Evolutionary conservation across 2,113 vertebrate genomes (phyloP), one percentile per base, ranked within the genome.

Genomic region (Tragelaphus buxtoni): DNA sequence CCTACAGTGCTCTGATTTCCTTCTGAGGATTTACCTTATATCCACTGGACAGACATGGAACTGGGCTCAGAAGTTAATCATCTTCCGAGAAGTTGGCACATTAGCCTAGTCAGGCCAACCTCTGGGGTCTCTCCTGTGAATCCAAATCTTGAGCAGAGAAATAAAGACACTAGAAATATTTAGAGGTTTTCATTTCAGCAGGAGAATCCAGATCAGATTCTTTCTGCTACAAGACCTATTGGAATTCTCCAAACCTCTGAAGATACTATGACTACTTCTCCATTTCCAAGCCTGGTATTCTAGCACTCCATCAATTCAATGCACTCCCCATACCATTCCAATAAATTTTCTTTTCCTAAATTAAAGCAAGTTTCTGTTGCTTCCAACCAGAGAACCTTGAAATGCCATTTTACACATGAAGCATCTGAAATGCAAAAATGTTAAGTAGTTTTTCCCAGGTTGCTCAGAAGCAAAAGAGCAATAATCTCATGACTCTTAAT

Each of bases 11-110:
- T 49, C 60, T 94, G 28, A 74, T 91, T 88, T 96, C 77, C 79
- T 93, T 90, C 74, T 82, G 69, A 97, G 80, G 39, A 69, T 13
- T 93, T 81, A 76, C 24, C 81, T 95, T 39, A 76, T 58, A 86
- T 20, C 65, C 53, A 53, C 32, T 76, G 35, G 53, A 92, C 35
- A 79, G 56, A 69, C 60, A 81, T 49, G 30, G 32, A 80, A 39
- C 4, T 22, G 4, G 47, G 80, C 53, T 72, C 55, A 84, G 12
- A 55, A 84, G 9, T 30, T 51, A 35, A 77, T 60, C n/a, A 32
- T 26, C 30, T 87, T 81, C 65, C 9, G 56, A 74, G 39, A 92
- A 61, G 6, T 32, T 72, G 49, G n/a, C n/a, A 53, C 32, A 2
- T 17, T 56, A 58, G 39, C 45, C 69, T 93, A 39, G 13, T 60